These are phyloP conservation scores for Sapajus apella DNA, from an alignment of 2,113 vertebrate genomes.

Conservation along the genomic window DNA sequence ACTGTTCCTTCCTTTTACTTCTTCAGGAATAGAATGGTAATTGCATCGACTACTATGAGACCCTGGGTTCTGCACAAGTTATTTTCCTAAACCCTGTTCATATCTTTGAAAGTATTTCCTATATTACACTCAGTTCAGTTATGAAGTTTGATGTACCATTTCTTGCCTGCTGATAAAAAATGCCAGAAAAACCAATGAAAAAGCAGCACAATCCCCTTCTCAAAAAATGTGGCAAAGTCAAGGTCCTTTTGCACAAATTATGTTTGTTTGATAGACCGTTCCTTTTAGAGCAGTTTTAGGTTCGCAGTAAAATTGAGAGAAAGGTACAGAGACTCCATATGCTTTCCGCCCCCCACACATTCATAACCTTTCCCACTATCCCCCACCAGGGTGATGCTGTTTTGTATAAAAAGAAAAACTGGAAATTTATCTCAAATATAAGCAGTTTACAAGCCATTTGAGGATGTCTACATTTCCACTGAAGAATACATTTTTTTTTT, in stretches of 20 bases:
- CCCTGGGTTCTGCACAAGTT: neutral
- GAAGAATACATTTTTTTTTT: neutral
- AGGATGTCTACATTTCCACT: neutral
- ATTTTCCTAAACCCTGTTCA: neutral
- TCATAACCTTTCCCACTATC: neutral
- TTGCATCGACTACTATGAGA: neutral
- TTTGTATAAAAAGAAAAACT: neutral
- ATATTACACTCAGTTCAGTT: neutral
- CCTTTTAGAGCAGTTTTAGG: neutral
- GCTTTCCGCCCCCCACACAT: neutral
- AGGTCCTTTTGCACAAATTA: neutral
- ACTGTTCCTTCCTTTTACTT: neutral
- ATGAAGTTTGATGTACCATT: neutral
- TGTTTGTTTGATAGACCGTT: neutral
- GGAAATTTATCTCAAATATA: neutral
- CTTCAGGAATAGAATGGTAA: neutral
- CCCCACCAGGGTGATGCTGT: neutral
- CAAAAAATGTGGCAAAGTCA: neutral
- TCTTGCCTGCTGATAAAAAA: neutral
- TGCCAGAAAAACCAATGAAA: neutral
- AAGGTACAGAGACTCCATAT: neutral
- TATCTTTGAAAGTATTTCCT: neutral
- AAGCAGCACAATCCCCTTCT: neutral
- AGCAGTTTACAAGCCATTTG: neutral
- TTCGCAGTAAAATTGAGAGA: neutral